Base-by-base conservation (phyloP, 2,797 vertebrate genomes). In the Chelmon rostratus region DNA sequence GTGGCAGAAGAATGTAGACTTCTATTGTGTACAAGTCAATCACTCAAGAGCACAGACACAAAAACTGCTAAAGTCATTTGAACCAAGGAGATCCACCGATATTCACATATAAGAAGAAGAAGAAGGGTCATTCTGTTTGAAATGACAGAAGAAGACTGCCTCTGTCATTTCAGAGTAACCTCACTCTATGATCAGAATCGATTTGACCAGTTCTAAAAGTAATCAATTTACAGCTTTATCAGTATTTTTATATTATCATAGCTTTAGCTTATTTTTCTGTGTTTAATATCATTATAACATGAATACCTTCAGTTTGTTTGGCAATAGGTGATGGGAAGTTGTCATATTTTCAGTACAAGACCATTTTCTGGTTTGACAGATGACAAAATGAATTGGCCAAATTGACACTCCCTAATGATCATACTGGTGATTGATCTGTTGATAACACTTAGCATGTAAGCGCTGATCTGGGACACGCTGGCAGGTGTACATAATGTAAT, bases 21-120 rank as follows among this genome's bases (percentile, higher is more conserved):
- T 68, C 13, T 49, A 49, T 56, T 67, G 74, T 73, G 3, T 50
- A 57, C 4, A 31, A 47, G 37, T 62, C 44, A 77, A 40, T 76
- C 49, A 21, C 18, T 68, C 11, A 9, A 13, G 21, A 38, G 37
- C 28, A 25, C 3, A 59, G 40, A 42, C 33, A 50, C 19, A 15
- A 23, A 23, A 25, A 25, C 5, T 31, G 23, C 18, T 15, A 7
- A 21, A 40, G 37, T 25, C 12, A 67, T 66, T 18, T 66, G 4
- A 47, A 28, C 9, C 1, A 8, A 49, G 15, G n/a, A 28, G 11
- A 49, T 13, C 6, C n/a, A 31, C 12, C 15, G 25, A 62, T 19
- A 19, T 9, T 16, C 37, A 42, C 15, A 15, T 21, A 18, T 0
- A 33, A 25, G 5, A 16, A 8, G 25, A 44, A 19, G 38, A 9